These are phyloP conservation scores for Chrysodeixis includens DNA, from an alignment of 2,888 invertebrate genomes.

Conservation along the genomic window DNA sequence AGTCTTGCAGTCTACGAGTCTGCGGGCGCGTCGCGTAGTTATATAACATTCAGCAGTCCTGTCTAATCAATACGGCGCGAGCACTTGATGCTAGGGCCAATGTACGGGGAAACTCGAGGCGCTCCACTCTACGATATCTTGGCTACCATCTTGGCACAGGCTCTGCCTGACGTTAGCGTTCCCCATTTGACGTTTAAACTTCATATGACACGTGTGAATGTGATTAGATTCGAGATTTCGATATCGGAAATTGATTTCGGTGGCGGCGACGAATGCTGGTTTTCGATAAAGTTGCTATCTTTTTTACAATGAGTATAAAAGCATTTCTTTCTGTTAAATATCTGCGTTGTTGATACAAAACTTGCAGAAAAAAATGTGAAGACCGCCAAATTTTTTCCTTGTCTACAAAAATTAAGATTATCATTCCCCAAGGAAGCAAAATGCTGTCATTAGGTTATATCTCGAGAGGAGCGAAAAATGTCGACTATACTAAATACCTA, in stretches of 20 bases:
- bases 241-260: slow-evolving; percentile 31
- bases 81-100: slow-evolving; percentile 81
- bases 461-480: slow-evolving; percentile 15
- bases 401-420: slow-evolving; percentile 14
- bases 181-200: slow-evolving; percentile 59
- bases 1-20: slow-evolving; percentile 74
- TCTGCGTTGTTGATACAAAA: not conserved
- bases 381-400: slow-evolving; percentile 12
- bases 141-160: slow-evolving; percentile 72
- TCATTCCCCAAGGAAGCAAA: slow-evolving; percentile 15
- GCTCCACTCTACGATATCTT: slow-evolving; percentile 69
- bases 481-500: slow-evolving; percentile 22
- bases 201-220: slow-evolving; percentile 49
- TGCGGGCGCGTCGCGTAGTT: slow-evolving; percentile 76
- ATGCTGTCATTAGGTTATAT: slow-evolving; percentile 28
- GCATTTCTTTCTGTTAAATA: not conserved
- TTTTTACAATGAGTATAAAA: not conserved
- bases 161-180: slow-evolving; percentile 61
- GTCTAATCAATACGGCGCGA: slow-evolving; percentile 84
- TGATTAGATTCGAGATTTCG: slow-evolving; percentile 37
- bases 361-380: slow-evolving; percentile 5
- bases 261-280: slow-evolving; percentile 8
- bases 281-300: slow-evolving; percentile 10
- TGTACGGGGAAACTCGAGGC: slow-evolving; percentile 76
- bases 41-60: slow-evolving; percentile 84